These are phyloP conservation scores for Cardiocondyla obscurior DNA, from an alignment of 1,140 invertebrate genomes.

Conservation along the genomic window DNA sequence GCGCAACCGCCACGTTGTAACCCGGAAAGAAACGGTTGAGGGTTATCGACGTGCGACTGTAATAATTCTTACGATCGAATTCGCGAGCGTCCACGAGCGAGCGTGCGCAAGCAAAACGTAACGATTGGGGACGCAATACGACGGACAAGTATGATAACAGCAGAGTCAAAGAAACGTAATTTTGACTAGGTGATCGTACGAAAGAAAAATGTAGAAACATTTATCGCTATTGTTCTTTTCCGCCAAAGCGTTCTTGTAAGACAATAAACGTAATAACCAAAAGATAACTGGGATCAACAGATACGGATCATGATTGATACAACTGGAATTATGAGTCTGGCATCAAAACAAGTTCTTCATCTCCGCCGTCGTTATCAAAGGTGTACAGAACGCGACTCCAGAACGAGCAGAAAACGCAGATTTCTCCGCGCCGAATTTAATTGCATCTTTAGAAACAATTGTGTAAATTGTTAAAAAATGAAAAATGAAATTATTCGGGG, in stretches of 20 bases:
- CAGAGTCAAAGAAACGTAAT: too few relatives aligned
- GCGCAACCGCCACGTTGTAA: not conserved
- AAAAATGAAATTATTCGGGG: not conserved
- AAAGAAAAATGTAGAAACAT: not conserved
- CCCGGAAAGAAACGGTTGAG: not conserved
- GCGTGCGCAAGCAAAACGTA: not conserved
- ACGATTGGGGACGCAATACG: not conserved
- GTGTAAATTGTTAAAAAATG: not conserved
- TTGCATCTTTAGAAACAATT: not conserved
- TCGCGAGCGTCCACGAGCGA: not conserved
- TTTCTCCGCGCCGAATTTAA: not conserved
- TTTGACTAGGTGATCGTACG: too few relatives aligned
- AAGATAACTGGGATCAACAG: not conserved
- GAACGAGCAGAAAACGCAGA: not conserved
- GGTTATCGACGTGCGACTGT: not conserved
- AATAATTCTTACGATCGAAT: not conserved
- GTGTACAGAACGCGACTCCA: not conserved
- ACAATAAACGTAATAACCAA: not conserved
- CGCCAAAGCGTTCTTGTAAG: not conserved
- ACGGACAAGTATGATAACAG: not conserved
- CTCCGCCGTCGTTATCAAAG: not conserved
- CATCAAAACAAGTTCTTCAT: not conserved
- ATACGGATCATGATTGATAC: not conserved
- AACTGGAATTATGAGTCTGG: not conserved
- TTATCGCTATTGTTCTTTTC: not conserved